Base-by-base conservation (phyloP, 2,797 vertebrate species). In the Dallia pectoralis region DNA sequence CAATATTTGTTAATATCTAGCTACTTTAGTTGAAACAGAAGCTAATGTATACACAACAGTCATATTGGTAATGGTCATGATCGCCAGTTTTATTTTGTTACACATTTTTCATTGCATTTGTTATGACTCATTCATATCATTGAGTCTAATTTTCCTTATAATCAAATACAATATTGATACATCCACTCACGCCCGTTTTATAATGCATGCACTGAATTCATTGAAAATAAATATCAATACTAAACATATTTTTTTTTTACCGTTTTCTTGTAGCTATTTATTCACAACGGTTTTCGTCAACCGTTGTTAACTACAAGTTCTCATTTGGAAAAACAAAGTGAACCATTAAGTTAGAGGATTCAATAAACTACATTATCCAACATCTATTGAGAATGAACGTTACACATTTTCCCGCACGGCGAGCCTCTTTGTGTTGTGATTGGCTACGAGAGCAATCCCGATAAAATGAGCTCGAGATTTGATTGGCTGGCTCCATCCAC, bases 291-390 rank as follows among this genome's bases (percentile, higher is more conserved):
- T n/a, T 19, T 16, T 53, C 18, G 51, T 53, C n/a, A 56, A n/a
- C n/a, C n/a, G 19, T 18, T 9, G 7, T 3, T 12, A 40, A 44
- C 40, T 44, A 14, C 40, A 44, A 44, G 9, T 44, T 44, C 9
- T 44, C 40, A 44, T 44, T 44, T 44, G 9, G 40, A 44, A 44
- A 9, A 11, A 44, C 40, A 44, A 44, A 9, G 12, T 12, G 5
- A 36, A 29, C 70, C n/a, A n/a, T 1, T 25, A 47, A 22, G 74
- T 7, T 30, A 14, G 19, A 69, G 49, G 25, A 32, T 32, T 22
- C 65, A 51, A 71, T 0, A 12, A 67, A 90, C 88, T 87, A 81
- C 87, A 84, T 79, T 83, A 76, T 84, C 89, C 85, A 81, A 18
- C 53, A 11, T 56, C 1, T 4, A 2, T 29, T 49, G 49, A 27